phyloP scores from a whole-genome alignment of 2,113 vertebrate species.

The Xenopus borealis region DNA sequence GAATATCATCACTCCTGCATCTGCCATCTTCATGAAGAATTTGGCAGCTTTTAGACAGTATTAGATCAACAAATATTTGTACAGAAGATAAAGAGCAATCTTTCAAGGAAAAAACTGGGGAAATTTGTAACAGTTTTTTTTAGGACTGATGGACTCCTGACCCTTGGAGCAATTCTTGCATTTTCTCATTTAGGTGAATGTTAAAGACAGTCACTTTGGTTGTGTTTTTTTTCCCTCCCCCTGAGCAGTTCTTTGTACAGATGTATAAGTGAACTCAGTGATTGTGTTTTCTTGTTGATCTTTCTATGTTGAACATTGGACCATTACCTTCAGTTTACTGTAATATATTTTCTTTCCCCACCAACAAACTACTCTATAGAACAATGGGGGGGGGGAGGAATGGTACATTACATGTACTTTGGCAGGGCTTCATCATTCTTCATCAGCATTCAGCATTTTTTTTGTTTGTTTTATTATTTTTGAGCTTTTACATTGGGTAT shows the following conservation, averaged over 20 bases:
- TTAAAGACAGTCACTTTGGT: slow-evolving; percentile 47
- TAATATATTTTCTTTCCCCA: slow-evolving; percentile 24
- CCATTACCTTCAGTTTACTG: slow-evolving; percentile 33
- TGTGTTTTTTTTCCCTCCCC: slow-evolving; percentile 30
- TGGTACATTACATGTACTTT: slow-evolving; percentile 34
- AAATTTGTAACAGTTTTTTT: slow-evolving; percentile 50
- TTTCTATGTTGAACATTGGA: slow-evolving; percentile 51
- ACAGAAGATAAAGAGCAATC: slow-evolving; percentile 67
- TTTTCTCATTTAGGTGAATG: slow-evolving; percentile 52
- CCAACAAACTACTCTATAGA: slow-evolving; percentile 49
- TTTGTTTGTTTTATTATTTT: slow-evolving; percentile 7
- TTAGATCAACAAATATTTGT: slow-evolving; percentile 69
- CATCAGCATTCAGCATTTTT: slow-evolving; percentile 16
- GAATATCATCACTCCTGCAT: slow-evolving; percentile 66
- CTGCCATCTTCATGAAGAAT: slow-evolving; percentile 69
- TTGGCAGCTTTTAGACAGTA: slow-evolving; percentile 72
- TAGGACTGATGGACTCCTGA: slow-evolving; percentile 46
- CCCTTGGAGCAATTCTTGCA: slow-evolving; percentile 45
- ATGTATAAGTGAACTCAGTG: slow-evolving; percentile 44
- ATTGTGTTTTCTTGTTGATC: slow-evolving; percentile 41
- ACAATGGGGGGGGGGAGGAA: slow-evolving; percentile 12
- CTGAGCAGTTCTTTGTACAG: slow-evolving; percentile 48
- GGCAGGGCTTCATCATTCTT: slow-evolving; percentile 6
- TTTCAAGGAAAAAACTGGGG: slow-evolving; percentile 60
- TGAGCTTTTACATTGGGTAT: slow-evolving; percentile 16